A percentile compares a stretch with the other conserved stretches of the same genome.
Conservation (phyloP, 1,140 invertebrate species). For the Antheraea pernyi region DNA sequence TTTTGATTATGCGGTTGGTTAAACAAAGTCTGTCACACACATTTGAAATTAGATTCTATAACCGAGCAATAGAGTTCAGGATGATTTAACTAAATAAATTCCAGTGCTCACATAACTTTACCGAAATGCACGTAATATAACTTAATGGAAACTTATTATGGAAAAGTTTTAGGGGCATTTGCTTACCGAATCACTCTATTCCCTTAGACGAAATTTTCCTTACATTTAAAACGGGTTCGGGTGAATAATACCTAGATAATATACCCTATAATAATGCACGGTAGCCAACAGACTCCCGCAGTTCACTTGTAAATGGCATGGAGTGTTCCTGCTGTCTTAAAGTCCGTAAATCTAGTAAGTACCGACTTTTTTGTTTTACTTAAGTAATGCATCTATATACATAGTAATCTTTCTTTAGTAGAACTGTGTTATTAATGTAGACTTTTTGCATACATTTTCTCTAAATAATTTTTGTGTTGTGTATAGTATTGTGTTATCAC, state of each 20-base stretch:
- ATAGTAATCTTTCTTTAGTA: too few relatives aligned
- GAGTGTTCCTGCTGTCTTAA: slow-evolving; percentile 9
- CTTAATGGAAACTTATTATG: slow-evolving; percentile 24
- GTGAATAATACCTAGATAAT: slow-evolving; percentile 15
- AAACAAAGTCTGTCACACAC: background rate
- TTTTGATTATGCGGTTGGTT: slow-evolving; percentile 6
- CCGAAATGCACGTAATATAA: slow-evolving; percentile 4
- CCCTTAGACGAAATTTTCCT: slow-evolving; percentile 27
- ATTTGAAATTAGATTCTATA: background rate
- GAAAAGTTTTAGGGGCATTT: slow-evolving; percentile 21
- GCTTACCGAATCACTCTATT: slow-evolving; percentile 4
- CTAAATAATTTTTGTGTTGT: too few relatives aligned
- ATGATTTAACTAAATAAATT: background rate
- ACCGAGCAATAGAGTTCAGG: background rate
- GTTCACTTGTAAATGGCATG: slow-evolving; percentile 9
- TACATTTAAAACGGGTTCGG: background rate
- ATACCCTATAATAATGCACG: slow-evolving; percentile 10
- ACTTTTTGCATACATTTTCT: too few relatives aligned
- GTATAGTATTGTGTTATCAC: too few relatives aligned
- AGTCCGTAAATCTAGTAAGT: slow-evolving; percentile 10
- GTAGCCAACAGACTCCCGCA: background rate
- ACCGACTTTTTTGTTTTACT: too few relatives aligned
- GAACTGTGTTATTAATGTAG: too few relatives aligned
- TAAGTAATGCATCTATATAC: too few relatives aligned
- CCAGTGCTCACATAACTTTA: background rate